Evolutionary conservation across 2,888 invertebrate species (phyloP).

Genomic region (Pseudanteris insignis): DNA sequence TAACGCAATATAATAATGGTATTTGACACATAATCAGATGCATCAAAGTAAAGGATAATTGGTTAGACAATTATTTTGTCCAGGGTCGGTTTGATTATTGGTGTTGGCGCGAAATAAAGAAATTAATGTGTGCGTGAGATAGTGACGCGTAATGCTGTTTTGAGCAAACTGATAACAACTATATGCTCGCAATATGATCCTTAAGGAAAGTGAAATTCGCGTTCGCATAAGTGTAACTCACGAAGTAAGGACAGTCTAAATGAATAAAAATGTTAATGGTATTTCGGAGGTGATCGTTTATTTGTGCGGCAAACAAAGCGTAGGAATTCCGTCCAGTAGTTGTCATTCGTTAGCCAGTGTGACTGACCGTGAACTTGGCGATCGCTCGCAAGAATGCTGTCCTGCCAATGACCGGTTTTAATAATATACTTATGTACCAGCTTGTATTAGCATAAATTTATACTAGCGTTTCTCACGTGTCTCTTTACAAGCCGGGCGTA

Average conservation of each 20-base stretch:
- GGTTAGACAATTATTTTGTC: too few species aligned
- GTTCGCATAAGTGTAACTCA: constrained; percentile 27
- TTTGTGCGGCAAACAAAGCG: constrained; percentile 12
- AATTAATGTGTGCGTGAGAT: constrained; percentile 12
- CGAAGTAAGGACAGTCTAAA: constrained; percentile 18
- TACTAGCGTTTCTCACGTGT: constrained; percentile 28
- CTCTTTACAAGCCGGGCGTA: too few species aligned
- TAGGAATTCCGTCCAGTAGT: constrained; percentile 22
- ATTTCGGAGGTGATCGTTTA: constrained; percentile 10
- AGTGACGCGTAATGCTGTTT: too few species aligned
- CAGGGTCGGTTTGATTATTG: not conserved
- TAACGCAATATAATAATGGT: too few species aligned
- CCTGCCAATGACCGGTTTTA: constrained; percentile 61
- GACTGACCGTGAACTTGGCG: constrained; percentile 59
- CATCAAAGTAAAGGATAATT: too few species aligned
- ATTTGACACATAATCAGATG: too few species aligned
- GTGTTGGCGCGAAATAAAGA: not conserved
- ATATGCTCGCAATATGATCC: constrained; percentile 1
- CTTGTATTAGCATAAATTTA: constrained; percentile 36
- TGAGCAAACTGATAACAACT: too few species aligned
- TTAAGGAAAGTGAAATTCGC: constrained; percentile 18
- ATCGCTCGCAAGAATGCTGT: constrained; percentile 52
- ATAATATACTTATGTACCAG: constrained; percentile 32
- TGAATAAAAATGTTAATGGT: constrained; percentile 18
- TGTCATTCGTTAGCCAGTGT: constrained; percentile 38